phyloP scores from a whole-genome alignment of 2,113 vertebrate species.

The Pelvicachromis taeniatus region DNA sequence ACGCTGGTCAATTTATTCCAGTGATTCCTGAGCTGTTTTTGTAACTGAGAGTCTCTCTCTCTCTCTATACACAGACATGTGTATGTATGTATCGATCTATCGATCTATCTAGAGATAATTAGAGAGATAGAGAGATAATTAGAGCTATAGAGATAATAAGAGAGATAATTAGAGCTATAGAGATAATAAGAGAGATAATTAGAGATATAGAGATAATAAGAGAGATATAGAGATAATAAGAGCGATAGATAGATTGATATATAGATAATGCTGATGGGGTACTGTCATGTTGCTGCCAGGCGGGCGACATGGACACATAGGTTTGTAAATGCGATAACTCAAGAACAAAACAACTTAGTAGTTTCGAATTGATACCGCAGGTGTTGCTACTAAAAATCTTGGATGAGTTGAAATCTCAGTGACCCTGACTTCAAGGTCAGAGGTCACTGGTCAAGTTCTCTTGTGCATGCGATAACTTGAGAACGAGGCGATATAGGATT shows the following conservation, averaged over 20 bases:
- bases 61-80: no score
- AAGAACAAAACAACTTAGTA: background rate
- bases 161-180: no score
- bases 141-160: no score
- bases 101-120: no score
- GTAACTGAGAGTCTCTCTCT: background rate
- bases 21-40: background rate
- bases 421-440: background rate
- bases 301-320: background rate
- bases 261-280: background rate
- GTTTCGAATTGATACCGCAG: background rate
- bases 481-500: background rate
- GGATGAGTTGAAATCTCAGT: background rate
- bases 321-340: background rate
- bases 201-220: no score
- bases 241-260: no score
- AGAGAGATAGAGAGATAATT: no score
- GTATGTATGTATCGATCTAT: no score
- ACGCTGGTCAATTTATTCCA: background rate
- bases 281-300: fast-evolving
- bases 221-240: no score
- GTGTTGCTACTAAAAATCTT: background rate
- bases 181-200: no score
- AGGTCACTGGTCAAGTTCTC: background rate
- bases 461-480: background rate